Percentiles rank a stretch among this genome's conserved stretches.
Evolutionary conservation across 2,888 invertebrate species (phyloP).

Genomic region (Euzetes globulus): DNA sequence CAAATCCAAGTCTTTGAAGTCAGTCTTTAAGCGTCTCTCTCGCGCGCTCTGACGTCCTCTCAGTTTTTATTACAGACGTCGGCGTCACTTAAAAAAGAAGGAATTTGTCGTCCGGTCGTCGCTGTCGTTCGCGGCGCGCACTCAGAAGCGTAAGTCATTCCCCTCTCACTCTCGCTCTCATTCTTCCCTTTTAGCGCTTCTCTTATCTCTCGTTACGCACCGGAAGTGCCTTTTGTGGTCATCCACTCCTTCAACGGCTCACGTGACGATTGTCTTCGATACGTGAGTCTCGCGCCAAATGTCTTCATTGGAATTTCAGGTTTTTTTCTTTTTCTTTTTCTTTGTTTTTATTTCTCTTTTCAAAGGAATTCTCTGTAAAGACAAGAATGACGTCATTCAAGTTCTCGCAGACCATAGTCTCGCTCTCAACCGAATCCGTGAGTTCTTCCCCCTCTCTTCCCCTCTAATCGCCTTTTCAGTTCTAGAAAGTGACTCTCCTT

Average conservation of each 20-base stretch:
- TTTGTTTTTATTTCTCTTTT: too few species aligned
- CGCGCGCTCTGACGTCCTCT: too few species aligned
- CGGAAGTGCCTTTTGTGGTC: slow-evolving; percentile 83
- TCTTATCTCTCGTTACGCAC: neutral
- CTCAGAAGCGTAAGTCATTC: too few species aligned
- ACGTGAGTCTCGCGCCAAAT: neutral
- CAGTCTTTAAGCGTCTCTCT: too few species aligned
- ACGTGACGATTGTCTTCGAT: slow-evolving; percentile 49
- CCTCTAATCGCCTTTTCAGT: slow-evolving; percentile 52
- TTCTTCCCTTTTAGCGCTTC: neutral
- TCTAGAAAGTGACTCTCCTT: slow-evolving; percentile 88
- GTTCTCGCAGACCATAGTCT: slow-evolving; percentile 69
- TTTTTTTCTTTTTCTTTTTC: too few species aligned
- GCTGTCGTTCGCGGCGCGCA: too few species aligned
- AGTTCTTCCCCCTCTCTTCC: neutral
- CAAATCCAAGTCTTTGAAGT: too few species aligned
- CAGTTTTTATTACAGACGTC: too few species aligned
- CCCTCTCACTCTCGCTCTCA: neutral
- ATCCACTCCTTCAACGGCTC: slow-evolving; percentile 47
- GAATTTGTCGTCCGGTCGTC: too few species aligned
- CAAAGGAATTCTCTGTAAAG: slow-evolving; percentile 75
- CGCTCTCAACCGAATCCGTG: slow-evolving; percentile 61
- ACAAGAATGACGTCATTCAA: slow-evolving; percentile 80
- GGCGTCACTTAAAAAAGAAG: too few species aligned
- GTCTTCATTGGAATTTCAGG: too few species aligned